A percentile compares a stretch with the other conserved stretches of the same genome.
phyloP scores from a whole-genome alignment of 2,113 vertebrate species.

The Acanthochromis polyacanthus region DNA sequence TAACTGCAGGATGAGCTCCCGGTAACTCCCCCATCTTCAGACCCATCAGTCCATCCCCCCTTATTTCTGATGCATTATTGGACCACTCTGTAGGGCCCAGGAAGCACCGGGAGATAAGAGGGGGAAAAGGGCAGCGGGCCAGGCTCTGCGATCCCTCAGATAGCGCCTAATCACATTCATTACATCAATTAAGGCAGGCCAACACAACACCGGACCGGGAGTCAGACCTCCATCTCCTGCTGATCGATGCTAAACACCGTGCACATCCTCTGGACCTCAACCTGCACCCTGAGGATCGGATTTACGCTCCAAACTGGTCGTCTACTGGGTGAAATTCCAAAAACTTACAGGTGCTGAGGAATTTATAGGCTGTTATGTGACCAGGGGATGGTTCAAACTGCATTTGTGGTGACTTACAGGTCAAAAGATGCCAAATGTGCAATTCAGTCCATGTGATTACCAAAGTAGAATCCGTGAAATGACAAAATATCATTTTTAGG shows the following conservation, averaged over 20 bases:
- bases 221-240: slow-evolving; percentile 67
- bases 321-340: neutral
- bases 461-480: no score
- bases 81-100: slow-evolving; percentile 69
- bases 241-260: slow-evolving; percentile 76
- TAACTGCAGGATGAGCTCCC: neutral
- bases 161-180: slow-evolving; percentile 87
- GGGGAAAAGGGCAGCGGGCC: slow-evolving; percentile 66
- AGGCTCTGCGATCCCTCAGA: slow-evolving; percentile 79
- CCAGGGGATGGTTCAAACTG: no score
- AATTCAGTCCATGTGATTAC: no score
- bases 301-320: neutral
- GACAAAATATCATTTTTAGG: no score
- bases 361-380: neutral
- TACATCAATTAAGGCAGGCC: slow-evolving; percentile 84
- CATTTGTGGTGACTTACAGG: neutral
- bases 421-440: neutral
- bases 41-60: slow-evolving; percentile 40
- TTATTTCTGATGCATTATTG: slow-evolving; percentile 71
- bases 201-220: slow-evolving; percentile 65
- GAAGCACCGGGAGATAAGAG: slow-evolving; percentile 82
- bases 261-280: slow-evolving; percentile 54
- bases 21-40: slow-evolving; percentile 34
- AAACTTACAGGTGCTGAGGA: neutral
- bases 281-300: slow-evolving; percentile 10